Base-by-base conservation (phyloP, 2,113 vertebrate species). In the Malaclemys terrapin region DNA sequence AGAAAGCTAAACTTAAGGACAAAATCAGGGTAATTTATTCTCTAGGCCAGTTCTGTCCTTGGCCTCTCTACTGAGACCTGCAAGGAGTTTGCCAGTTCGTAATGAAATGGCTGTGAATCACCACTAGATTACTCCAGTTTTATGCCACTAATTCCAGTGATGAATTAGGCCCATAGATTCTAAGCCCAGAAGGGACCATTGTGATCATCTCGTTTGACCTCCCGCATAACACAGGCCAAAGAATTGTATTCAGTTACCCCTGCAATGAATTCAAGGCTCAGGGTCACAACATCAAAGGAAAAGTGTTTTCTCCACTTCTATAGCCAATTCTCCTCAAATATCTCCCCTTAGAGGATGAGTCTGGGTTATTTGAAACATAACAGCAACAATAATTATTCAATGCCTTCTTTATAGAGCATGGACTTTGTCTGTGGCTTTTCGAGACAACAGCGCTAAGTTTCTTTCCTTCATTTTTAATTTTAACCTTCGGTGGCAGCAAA, bases 391-490 rank as follows among this genome's bases (percentile, higher is more conserved):
- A 82, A 69, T 54, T 89, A 83, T 84, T 84, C 54, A 82, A 35
- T 22, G 56, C 3, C 16, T 69, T 81, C 59, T 82, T 89, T 52
- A 87, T 90, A 5, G 14, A 95, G 31, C 16, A 45, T 45, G 11
- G 27, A 49, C 54, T 89, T 94, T 93, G 42, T 83, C 90, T 92
- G 80, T 0, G 10, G 3, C 88, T 94, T 91, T 94, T 94, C 76
- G 42, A 89, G 80, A 85, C 80, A 94, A 93, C 27, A 82, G 45
- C 7, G 93, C 69, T 27, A 90, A 93, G 62, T 90, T 75, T 79
- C 79, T 72, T 91, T 89, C 56, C 24, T 56, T 54, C 53, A 91
- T 86, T 95, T 69, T 95, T 90, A 85, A 94, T 95, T 91, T 95
- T 93, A 94, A 96, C 80, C 93, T 93, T 89, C 82, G 59, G 69